A percentile compares a stretch with the other conserved stretches of the same genome.
Evolutionary conservation across 2,797 vertebrate species (phyloP).

Genomic region (Pantherophis vulpinus): DNA sequence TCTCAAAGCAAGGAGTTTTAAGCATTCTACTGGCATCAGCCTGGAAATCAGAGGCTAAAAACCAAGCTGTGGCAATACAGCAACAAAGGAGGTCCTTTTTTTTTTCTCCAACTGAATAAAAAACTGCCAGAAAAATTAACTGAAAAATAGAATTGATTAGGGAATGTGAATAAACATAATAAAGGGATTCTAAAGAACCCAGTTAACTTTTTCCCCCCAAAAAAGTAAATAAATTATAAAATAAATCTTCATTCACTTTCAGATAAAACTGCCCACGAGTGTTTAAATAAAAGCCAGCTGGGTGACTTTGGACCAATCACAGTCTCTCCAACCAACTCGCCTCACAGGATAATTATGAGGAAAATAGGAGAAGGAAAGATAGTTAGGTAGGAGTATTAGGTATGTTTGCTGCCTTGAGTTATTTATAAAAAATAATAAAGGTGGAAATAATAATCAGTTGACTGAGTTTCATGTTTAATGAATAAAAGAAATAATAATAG

Average conservation of each 20-base stretch:
- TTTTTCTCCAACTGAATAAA: conserved; percentile 31
- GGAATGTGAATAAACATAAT: conserved; percentile 35
- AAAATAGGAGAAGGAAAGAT: not conserved
- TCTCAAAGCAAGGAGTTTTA: conserved; percentile 60
- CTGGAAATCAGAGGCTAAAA: conserved; percentile 55
- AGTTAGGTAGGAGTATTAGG: not conserved
- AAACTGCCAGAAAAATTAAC: conserved; percentile 47
- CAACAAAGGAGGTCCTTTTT: not conserved
- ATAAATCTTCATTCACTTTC: not conserved
- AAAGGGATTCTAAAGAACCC: conserved; percentile 14
- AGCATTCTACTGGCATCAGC: conserved; percentile 66
- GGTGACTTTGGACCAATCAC: not conserved
- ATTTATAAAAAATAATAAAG: not conserved
- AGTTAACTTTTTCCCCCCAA: conserved; percentile 26
- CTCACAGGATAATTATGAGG: not conserved
- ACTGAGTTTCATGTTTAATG: no score
- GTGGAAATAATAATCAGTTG: not conserved
- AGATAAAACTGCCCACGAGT: not conserved
- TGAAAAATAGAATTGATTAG: conserved; percentile 53
- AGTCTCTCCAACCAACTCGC: not conserved
- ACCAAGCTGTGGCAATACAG: conserved; percentile 54
- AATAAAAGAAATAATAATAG: no score
- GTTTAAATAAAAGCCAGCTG: not conserved
- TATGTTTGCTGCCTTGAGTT: not conserved
- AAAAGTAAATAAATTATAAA: not conserved